These are phyloP conservation scores for Hippopotamyrus pictus DNA, from an alignment of 2,797 vertebrate genomes.

Conservation along the genomic window DNA sequence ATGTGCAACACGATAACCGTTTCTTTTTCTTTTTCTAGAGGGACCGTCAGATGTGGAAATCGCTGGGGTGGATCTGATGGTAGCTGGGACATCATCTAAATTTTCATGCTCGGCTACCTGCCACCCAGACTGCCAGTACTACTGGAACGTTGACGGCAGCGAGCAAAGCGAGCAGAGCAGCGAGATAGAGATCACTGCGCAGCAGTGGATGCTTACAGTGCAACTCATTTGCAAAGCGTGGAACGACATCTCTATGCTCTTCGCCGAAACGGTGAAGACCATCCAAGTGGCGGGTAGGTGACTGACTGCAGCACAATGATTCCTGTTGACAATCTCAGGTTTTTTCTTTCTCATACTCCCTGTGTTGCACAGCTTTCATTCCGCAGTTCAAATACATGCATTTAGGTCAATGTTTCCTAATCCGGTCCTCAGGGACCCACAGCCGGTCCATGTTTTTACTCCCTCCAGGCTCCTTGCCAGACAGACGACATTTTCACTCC, in stretches of 20 bases:
- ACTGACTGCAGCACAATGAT: neutral
- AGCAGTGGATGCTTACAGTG: constrained; percentile 24
- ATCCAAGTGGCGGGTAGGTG: neutral
- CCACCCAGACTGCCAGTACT: constrained; percentile 35
- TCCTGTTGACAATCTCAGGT: neutral
- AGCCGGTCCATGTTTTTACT: neutral
- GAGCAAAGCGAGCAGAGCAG: neutral
- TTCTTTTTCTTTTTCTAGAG: neutral
- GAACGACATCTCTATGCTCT: neutral
- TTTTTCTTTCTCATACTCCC: neutral
- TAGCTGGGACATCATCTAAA: neutral
- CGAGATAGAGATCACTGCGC: constrained; percentile 32
- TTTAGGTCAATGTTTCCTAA: neutral
- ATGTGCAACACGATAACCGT: neutral
- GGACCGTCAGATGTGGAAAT: neutral
- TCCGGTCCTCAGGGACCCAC: neutral
- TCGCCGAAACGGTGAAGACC: neutral
- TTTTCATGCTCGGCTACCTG: constrained; percentile 36
- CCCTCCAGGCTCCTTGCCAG: neutral
- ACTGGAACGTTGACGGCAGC: constrained; percentile 10
- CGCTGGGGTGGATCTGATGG: neutral
- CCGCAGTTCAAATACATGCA: neutral
- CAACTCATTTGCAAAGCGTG: constrained; percentile 38
- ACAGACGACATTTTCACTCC: neutral
- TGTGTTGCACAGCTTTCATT: neutral